These are phyloP conservation scores for Caenorhabditis becei DNA, from an alignment of 2,888 invertebrate species.

Conservation along the genomic window DNA sequence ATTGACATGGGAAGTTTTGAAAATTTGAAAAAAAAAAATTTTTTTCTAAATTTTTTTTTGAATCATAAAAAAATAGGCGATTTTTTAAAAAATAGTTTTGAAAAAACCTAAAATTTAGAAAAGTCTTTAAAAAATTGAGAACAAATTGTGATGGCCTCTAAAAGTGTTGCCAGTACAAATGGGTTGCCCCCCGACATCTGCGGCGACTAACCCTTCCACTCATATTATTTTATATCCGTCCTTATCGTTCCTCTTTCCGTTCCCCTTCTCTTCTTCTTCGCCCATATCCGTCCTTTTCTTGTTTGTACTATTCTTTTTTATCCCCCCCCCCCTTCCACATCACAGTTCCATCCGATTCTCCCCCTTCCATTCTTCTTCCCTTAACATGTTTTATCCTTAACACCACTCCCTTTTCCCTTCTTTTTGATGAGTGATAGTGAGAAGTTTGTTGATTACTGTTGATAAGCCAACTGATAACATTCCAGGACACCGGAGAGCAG, in stretches of 20 bases:
- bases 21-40: too few species aligned
- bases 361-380: slow-evolving; percentile 1
- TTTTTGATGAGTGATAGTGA: slow-evolving; percentile 2
- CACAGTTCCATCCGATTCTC: not conserved
- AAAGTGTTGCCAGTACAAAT: too few species aligned
- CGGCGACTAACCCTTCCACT: too few species aligned
- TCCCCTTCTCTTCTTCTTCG: not conserved
- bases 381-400: slow-evolving; percentile 10
- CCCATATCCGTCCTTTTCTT: slow-evolving; percentile 21
- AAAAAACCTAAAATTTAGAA: too few species aligned
- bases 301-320: slow-evolving; percentile 35
- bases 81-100: too few species aligned
- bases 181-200: too few species aligned
- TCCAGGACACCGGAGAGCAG: slow-evolving; percentile 67
- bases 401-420: slow-evolving; percentile 10
- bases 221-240: not conserved
- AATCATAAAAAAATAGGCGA: too few species aligned
- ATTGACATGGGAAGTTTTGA: too few species aligned
- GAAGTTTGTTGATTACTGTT: too few species aligned
- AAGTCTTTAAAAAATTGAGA: too few species aligned
- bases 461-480: not conserved
- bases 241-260: slow-evolving; percentile 12
- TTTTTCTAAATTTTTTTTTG: too few species aligned
- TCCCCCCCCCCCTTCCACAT: not conserved
- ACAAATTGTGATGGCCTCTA: too few species aligned